Evolutionary conservation across 2,888 invertebrate genomes (phyloP), one percentile per base, ranked within the genome.

Genomic region (Arrhopalites spinosus): DNA sequence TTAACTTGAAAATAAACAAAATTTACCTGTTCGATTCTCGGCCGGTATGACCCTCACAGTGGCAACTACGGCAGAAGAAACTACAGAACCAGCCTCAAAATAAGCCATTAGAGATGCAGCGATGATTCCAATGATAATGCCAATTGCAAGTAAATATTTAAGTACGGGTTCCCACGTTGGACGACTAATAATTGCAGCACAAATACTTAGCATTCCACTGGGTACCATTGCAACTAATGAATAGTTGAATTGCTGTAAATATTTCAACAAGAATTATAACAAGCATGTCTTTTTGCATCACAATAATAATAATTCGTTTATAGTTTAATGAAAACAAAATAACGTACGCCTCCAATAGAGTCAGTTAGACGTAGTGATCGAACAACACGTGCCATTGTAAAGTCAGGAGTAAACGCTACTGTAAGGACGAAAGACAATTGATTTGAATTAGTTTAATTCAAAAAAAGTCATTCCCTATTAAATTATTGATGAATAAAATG

Each of bases 371-470:
- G 86, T 15, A 93, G 86, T 5, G 88, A 88, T 68, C 91, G 87
- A 78, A 91, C 89, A 53, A 94, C 89, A 79, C 91, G 89, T 0
- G 93, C 89, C 83, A 93, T 86, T 0, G 94, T 93, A 84, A 95
- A 93, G 86, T 95, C 95, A 0, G 95, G 93, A 0, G 93, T 93
- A 85, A 94, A 95, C 78, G 92, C 92, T 78, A 96, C n/a, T n/a
- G n/a, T n/a, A n/a, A n/a, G n/a, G n/a, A n/a, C n/a, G n/a, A n/a
- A n/a, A 92, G 83, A 95, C 93, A 75, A 96, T 90, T n/a, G n/a
- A n/a, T n/a, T n/a, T n/a, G n/a, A n/a, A n/a, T n/a, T n/a, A n/a
- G n/a, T n/a, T n/a, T n/a, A n/a, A n/a, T n/a, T n/a, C n/a, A n/a
- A n/a, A n/a, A n/a, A n/a, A n/a, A n/a, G n/a, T n/a, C n/a, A n/a